These are phyloP conservation scores for Chaetophractus vellerosus DNA, from an alignment of 2,797 vertebrate genomes.

Conservation along the genomic window DNA sequence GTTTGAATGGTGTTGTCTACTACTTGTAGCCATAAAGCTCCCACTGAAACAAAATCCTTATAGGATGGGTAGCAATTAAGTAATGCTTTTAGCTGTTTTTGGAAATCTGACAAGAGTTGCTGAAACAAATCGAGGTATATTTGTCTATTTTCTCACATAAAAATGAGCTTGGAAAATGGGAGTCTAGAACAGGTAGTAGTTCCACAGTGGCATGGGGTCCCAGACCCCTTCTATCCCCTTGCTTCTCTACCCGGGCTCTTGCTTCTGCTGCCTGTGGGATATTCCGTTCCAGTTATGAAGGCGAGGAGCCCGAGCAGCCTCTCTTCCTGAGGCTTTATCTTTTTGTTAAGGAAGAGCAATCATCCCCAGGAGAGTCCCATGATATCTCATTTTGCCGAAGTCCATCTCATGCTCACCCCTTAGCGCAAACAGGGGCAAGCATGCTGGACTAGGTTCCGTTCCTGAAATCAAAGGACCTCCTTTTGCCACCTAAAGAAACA, in stretches of 20 bases:
- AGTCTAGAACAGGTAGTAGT: no score
- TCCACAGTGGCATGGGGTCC: rapidly evolving
- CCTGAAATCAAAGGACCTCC: neutral
- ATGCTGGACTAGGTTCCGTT: rapidly evolving
- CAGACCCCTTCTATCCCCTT: neutral
- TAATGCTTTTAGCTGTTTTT: neutral
- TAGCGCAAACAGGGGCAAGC: rapidly evolving
- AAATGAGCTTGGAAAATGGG: neutral
- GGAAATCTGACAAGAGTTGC: neutral
- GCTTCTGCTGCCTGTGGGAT: neutral
- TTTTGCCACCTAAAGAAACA: neutral
- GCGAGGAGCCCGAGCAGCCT: neutral
- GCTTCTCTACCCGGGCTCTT: no score
- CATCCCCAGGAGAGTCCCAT: neutral
- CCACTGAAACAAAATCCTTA: neutral
- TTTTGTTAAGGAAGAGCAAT: neutral
- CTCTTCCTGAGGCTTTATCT: neutral
- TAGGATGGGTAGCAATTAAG: neutral
- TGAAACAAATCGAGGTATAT: neutral
- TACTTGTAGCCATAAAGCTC: neutral
- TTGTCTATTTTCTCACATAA: neutral
- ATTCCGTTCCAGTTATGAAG: rapidly evolving
- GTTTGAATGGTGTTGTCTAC: neutral
- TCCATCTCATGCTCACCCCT: neutral
- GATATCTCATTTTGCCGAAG: neutral